phyloP scores from a whole-genome alignment of 1,140 invertebrate genomes.

The Lethrus apterus region DNA sequence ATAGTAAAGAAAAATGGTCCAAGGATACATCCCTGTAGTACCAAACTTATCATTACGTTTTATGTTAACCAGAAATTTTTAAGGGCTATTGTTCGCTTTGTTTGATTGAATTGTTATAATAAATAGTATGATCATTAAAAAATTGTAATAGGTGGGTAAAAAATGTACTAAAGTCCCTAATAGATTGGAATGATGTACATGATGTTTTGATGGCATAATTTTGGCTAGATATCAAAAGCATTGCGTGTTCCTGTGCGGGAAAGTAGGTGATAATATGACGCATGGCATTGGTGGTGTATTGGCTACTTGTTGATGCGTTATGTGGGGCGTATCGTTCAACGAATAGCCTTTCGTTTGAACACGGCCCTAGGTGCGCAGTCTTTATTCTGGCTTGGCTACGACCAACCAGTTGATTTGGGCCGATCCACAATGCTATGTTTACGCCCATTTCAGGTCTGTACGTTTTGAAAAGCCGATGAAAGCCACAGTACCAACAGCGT shows the following conservation, averaged over 20 bases:
- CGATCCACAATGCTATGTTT: constrained; percentile 8
- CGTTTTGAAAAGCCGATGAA: too few relatives aligned
- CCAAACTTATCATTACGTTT: too few relatives aligned
- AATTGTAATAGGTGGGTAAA: not conserved
- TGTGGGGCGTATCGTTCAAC: constrained; percentile 12
- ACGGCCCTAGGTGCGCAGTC: constrained; percentile 25
- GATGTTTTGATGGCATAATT: too few relatives aligned
- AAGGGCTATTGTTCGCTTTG: too few relatives aligned
- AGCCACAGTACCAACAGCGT: constrained; percentile 10
- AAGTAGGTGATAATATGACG: constrained; percentile 28
- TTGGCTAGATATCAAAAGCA: too few relatives aligned
- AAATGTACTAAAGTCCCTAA: not conserved
- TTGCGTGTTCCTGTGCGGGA: too few relatives aligned
- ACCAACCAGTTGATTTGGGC: constrained; percentile 31
- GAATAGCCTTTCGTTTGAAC: constrained; percentile 28
- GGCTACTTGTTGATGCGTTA: constrained; percentile 40
- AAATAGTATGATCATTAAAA: not conserved
- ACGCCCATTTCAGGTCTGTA: constrained; percentile 7
- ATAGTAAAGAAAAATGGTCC: too few relatives aligned
- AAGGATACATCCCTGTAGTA: too few relatives aligned
- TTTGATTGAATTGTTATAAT: too few relatives aligned
- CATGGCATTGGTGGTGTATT: constrained; percentile 34
- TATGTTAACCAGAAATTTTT: too few relatives aligned
- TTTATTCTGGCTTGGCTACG: constrained; percentile 27
- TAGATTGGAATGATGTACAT: too few relatives aligned